Evolutionary conservation across 2,797 vertebrate genomes (phyloP), one percentile per base, ranked within the genome.

Genomic region (Rhinoraja longicauda): DNA sequence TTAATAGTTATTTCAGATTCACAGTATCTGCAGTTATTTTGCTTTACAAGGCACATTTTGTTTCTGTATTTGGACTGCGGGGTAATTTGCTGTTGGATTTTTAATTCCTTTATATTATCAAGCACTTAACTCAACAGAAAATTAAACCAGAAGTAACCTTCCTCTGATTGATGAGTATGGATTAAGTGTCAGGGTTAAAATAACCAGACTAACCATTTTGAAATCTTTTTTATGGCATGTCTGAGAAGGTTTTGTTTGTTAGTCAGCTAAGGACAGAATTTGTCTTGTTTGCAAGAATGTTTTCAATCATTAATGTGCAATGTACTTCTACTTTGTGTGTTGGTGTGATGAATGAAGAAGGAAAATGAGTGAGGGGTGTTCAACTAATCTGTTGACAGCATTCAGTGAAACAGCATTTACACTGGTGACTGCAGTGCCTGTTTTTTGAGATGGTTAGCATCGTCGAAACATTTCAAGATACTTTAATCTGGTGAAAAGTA

Each of bases 161-260:
- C 90, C 72, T 29, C 67, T 92, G 90, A 92, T 92, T 92, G 73
- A 92, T 92, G 70, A 75, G 26, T 70, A 92, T 75, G 70, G 90
- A 92, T 92, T 75, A 92, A 73, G 24, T 92, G 90, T 75, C 90
- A 92, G 70, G 90, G 90, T 92, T 92, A 57, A 92, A 92, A 92
- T 92, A 92, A 92, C 70, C 45, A 36, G 45, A 24, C 70, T 45
- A n/a, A 92, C 90, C 90, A 75, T 92, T 57, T 75, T 70, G 45
- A 92, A 92, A 73, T 39, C 70, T 21, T 92, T 92, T 92, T 92
- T 92, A 92, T 92, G n/a, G 90, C 70, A 73, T 29, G 36, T 57
- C 70, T 92, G 70, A 92, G 39, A 39, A 92, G 39, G 86, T 39
- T 92, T 72, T 91, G 73, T 91, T 91, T 67, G 4, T 91, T 75